Conservation (phyloP, 2,797 vertebrate species). For the Malurus splendens region DNA sequence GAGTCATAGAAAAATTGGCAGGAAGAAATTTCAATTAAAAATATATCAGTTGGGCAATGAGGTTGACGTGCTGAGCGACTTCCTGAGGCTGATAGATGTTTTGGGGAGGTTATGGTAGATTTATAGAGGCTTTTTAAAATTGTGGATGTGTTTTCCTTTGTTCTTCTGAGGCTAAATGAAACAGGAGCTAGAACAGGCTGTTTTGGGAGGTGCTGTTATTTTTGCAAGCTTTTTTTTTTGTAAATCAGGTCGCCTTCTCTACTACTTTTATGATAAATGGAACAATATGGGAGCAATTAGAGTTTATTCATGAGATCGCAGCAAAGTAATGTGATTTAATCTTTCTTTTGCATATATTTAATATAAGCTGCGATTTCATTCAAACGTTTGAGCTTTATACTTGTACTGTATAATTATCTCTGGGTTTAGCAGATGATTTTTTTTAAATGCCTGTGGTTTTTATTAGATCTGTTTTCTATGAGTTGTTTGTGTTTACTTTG, state of each 20-base stretch:
- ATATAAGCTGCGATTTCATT: slow-evolving; percentile 45
- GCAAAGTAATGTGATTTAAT: slow-evolving; percentile 24
- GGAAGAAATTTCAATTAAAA: not conserved
- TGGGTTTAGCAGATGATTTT: slow-evolving; percentile 17
- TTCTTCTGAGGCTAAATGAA: not conserved
- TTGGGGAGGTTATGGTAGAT: not conserved
- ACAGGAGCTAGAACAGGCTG: not conserved
- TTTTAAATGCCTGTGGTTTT: not conserved
- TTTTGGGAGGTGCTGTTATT: not conserved
- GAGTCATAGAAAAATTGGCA: not conserved
- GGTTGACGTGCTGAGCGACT: not conserved
- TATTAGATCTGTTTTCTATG: not conserved
- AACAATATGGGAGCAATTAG: slow-evolving; percentile 9
- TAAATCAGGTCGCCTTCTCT: not conserved
- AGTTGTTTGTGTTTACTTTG: slow-evolving; percentile 19
- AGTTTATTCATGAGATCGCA: not conserved
- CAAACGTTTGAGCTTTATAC: slow-evolving; percentile 12
- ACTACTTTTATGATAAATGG: not conserved
- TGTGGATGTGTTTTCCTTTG: not conserved
- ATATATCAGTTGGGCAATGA: fast-evolving
- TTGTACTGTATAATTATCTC: slow-evolving; percentile 8
- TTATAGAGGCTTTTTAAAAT: not conserved
- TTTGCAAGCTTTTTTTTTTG: not conserved
- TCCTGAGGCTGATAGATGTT: not conserved
- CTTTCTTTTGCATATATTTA: slow-evolving; percentile 21